Evolutionary conservation across 37 sponge, comb jelly and placozoan species (phyloP).

Genomic region (Diacarnus erythraeanus): DNA sequence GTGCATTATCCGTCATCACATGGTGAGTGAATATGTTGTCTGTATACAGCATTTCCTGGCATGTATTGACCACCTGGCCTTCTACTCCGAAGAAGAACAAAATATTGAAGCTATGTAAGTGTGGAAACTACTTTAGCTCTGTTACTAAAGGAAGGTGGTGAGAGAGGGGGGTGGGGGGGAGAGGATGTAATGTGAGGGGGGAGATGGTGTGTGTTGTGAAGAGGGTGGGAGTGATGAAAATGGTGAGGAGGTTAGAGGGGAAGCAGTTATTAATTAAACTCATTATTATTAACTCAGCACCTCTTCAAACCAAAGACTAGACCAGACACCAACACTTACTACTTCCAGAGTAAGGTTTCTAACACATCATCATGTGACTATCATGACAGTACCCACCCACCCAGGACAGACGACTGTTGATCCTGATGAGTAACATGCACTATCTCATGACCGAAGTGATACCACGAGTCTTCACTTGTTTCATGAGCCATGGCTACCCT

Average conservation of each 20-base stretch:
- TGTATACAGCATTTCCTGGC: slow-evolving; percentile 39
- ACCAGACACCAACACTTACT: too few relatives aligned
- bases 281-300: too few relatives aligned
- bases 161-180: not conserved
- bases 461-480: slow-evolving; percentile 75
- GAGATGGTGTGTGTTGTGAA: not conserved
- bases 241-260: not conserved
- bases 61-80: slow-evolving; percentile 48
- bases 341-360: not conserved
- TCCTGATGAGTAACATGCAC: slow-evolving; percentile 81
- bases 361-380: not conserved
- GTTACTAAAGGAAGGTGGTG: not conserved
- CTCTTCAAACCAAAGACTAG: too few relatives aligned
- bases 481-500: slow-evolving; percentile 82
- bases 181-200: not conserved
- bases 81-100: slow-evolving; percentile 42
- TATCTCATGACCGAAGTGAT: slow-evolving; percentile 66
- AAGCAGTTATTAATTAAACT: too few relatives aligned
- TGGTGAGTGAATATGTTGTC: not conserved
- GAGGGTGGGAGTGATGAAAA: not conserved
- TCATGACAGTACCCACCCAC: too few relatives aligned
- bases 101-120: slow-evolving; percentile 38
- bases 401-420: slow-evolving; percentile 76
- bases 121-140: too few relatives aligned
- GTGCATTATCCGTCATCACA: not conserved